Conservation (phyloP, 2,888 invertebrate species). For the Matsumyia berberina region DNA sequence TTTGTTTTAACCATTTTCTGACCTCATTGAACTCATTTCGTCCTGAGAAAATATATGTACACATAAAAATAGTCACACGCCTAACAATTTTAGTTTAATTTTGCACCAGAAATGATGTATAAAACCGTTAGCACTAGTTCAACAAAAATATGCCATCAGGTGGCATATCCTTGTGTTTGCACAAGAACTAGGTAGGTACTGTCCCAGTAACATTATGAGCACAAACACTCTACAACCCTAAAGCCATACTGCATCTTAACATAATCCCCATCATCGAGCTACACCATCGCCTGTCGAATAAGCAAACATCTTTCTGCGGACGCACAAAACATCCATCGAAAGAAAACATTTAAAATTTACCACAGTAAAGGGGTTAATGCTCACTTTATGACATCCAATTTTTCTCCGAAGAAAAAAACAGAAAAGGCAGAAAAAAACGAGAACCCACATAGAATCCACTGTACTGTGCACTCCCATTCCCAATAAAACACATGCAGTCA, state of each 20-base stretch:
- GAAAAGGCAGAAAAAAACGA: too few species aligned
- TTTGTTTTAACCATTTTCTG: too few species aligned
- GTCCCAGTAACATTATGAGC: conserved; percentile 59
- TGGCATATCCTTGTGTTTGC: conserved; percentile 25
- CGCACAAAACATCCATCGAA: conserved; percentile 30
- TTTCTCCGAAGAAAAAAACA: conserved; percentile 20
- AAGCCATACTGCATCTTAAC: conserved; percentile 43
- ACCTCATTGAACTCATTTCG: too few species aligned
- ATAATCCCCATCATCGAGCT: conserved; percentile 37
- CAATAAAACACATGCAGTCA: conserved; percentile 75
- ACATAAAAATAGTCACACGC: too few species aligned
- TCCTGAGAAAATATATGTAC: too few species aligned
- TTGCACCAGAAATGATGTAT: background rate
- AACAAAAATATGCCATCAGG: conserved; percentile 34
- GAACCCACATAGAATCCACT: conserved; percentile 61
- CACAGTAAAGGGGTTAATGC: conserved; percentile 70
- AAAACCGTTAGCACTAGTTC: conserved; percentile 13
- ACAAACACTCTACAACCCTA: background rate
- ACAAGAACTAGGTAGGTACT: conserved; percentile 38
- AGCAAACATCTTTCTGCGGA: conserved; percentile 44
- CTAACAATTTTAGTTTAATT: too few species aligned
- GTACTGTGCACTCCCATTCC: conserved; percentile 55
- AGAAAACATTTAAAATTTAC: conserved; percentile 34
- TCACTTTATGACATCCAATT: conserved; percentile 70
- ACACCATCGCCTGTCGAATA: conserved; percentile 63